Evolutionary conservation across 2,888 invertebrate genomes (phyloP), one percentile per base, ranked within the genome.

Genomic region (Drosophila quasianomalipes): DNA sequence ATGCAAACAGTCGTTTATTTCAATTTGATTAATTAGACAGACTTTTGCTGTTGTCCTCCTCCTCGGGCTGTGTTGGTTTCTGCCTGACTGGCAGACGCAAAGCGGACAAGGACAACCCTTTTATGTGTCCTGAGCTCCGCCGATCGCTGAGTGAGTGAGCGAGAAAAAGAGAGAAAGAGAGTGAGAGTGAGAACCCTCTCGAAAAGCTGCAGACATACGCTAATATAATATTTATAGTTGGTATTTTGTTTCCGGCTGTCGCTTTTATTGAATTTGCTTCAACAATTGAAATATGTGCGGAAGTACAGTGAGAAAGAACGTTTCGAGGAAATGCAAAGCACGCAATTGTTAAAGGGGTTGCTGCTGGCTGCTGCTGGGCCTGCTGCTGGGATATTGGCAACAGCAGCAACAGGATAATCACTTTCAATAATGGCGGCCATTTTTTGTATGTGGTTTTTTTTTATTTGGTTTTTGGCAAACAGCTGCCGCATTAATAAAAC

Each of bases 181-280:
- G 57, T 10, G 10, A 26, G 28, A 14, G 28, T n/a, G 41, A 52
- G 69, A 52, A 70, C 71, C 71, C 69, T 70, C 35, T 35, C 3
- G 5, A 35, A 69, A 68, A 79, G 70, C 68, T 68, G 44, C 64
- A 75, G 69, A 78, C 80, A 71, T 63, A 84, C 76, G 86, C 86
- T 83, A 90, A 89, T 89, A 85, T 83, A 83, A 85, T 83, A 85
- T 85, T 85, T 90, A 90, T 90, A 85, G 89, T 85, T 85, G 88
- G 80, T 78, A 85, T 85, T 89, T 84, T 81, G 78, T 79, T 84
- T 86, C 86, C 86, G 82, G 76, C 86, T 75, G 82, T 67, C 83
- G 76, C 58, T 63, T 69, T 83, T 81, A 87, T 87, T 86, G 77
- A 86, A 83, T 83, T 84, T 74, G 14, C 49, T 68, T 66, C 47